phyloP scores from a whole-genome alignment of 2,888 invertebrate species.

The Lapara coniferarum region DNA sequence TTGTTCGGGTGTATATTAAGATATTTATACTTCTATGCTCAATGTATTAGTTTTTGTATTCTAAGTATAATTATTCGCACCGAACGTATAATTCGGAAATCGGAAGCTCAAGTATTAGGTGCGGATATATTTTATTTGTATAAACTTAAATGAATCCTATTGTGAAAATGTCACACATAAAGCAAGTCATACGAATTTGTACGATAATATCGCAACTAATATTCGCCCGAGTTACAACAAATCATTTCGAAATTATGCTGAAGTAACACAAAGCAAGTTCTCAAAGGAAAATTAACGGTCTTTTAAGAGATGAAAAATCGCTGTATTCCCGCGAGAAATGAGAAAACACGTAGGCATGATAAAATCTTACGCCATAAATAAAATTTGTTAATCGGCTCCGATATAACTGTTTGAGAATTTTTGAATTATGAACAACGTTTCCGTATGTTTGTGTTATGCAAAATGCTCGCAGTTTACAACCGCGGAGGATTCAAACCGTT shows the following conservation, averaged over 20 bases:
- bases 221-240: neutral
- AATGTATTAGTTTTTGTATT: neutral
- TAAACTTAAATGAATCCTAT: too few relatives aligned
- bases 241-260: neutral
- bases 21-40: neutral
- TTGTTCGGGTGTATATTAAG: neutral
- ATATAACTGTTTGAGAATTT: neutral
- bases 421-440: constrained; percentile 1
- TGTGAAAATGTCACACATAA: too few relatives aligned
- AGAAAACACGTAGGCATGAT: neutral
- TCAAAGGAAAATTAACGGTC: neutral
- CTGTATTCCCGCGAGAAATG: neutral
- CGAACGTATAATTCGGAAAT: too few relatives aligned
- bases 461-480: constrained; percentile 41
- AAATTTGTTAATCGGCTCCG: neutral
- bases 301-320: neutral
- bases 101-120: too few relatives aligned
- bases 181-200: too few relatives aligned
- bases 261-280: neutral
- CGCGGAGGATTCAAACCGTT: constrained; percentile 31
- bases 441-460: constrained; percentile 21
- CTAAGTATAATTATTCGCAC: too few relatives aligned
- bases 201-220: too few relatives aligned
- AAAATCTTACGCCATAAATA: neutral
- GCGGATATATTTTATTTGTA: too few relatives aligned